Base-by-base conservation (phyloP, 2,113 vertebrate species). In the Lycocorax pyrrhopterus region DNA sequence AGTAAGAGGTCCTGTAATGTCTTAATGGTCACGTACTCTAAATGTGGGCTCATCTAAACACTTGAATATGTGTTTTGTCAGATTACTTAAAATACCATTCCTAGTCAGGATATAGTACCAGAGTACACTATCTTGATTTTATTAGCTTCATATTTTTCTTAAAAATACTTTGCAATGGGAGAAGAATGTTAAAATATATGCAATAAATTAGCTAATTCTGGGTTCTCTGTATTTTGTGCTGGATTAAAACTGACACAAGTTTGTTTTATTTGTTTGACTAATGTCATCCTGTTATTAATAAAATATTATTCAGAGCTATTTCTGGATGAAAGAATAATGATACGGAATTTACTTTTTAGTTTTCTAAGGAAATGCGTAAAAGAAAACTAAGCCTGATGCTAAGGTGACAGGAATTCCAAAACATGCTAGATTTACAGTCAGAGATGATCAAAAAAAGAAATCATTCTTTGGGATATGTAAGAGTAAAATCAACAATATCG, bases 281-380 rank as follows among this genome's bases (percentile, higher is more conserved):
- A 51, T 1, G 1, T 76, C 16, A 69, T 91, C 80, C 77, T 86
- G 53, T 86, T 94, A 69, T 73, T 94, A 89, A 86, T 39, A 80
- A 93, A 89, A 69, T 44, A 60, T 86, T 87, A 58, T 94, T 95
- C 63, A 85, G 78, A 87, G 35, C 41, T 93, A 82, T 93, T 96
- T 93, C 33, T 88, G 85, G 62, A 62, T 85, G 74, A 72, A 43
- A 75, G 39, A 90, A 79, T 93, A 85, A 79, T 39, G 12, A 75
- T 66, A 76, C 4, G 72, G 73, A 93, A 89, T 74, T 97, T 89
- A 49, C 41, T 82, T 82, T 68, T 84, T 91, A 46, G 41, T 75
- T 89, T 89, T 95, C 51, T 79, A 83, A 95, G 88, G 74, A 91
- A 96, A 82, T 91, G 37, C 32, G 10, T 90, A 35, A 64, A 82